A percentile compares a stretch with the other conserved stretches of the same genome.
phyloP scores from a whole-genome alignment of 2,888 invertebrate genomes.

The Yponomeuta evonymella region DNA sequence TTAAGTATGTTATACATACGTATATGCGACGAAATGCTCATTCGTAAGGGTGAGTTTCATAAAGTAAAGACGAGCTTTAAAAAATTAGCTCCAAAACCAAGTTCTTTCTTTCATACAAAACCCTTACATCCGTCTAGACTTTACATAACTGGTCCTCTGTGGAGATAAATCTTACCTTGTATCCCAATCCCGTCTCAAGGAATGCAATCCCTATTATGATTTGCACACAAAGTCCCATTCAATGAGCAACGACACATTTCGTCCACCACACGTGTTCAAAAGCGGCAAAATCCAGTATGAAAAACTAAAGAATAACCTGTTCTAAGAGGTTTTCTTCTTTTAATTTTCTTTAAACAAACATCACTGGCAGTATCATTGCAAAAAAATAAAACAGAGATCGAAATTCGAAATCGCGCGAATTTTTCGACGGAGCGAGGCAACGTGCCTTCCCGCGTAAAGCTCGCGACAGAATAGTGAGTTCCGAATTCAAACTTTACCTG shows the following conservation, averaged over 20 bases:
- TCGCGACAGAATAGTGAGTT: slow-evolving; percentile 63
- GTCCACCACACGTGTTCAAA: slow-evolving; percentile 35
- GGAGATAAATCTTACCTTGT: slow-evolving; percentile 49
- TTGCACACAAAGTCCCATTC: slow-evolving; percentile 50
- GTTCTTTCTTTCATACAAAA: not conserved
- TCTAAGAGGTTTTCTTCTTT: not conserved
- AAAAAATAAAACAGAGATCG: not conserved
- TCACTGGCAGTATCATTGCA: not conserved
- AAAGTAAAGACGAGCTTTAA: not conserved
- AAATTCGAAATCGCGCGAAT: slow-evolving; percentile 24
- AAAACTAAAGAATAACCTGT: not conserved
- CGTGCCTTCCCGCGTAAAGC: slow-evolving; percentile 71
- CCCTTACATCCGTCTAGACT: not conserved
- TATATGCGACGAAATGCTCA: too few relatives aligned
- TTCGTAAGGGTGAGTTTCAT: not conserved
- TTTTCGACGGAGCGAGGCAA: slow-evolving; percentile 18
- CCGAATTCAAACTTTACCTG: slow-evolving; percentile 49
- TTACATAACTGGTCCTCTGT: not conserved
- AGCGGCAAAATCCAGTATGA: slow-evolving; percentile 4
- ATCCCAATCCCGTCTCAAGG: slow-evolving; percentile 41
- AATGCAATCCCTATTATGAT: slow-evolving; percentile 50
- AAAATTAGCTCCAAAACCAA: slow-evolving; percentile 3
- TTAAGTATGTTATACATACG: too few relatives aligned
- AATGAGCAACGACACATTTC: slow-evolving; percentile 43
- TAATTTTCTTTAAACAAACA: not conserved